Base-by-base conservation (phyloP, 2,888 invertebrate genomes). In the Poecilus cupreus region DNA sequence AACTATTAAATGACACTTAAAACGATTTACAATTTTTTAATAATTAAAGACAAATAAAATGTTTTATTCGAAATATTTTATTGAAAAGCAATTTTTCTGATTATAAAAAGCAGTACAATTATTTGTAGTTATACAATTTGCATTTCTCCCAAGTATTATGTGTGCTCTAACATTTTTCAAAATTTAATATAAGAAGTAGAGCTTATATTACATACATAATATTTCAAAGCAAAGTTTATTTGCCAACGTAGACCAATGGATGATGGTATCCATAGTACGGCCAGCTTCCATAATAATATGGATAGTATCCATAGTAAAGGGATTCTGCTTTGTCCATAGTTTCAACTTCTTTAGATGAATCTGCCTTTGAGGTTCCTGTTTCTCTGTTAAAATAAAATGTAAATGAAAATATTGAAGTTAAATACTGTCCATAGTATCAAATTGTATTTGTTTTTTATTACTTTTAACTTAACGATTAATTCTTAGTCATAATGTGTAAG, bases 271-370 rank as follows among this genome's bases (percentile, higher is more conserved):
- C 77, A 70, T 82, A 81, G 79, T 83, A 82, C 4, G 83, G 83
- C 64, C 82, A 84, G 4, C 78, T 20, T 16, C 64, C 39, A 37
- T 81, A 75, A 72, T 82, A 83, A 75, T 84, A 83, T 51, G 84
- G 84, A 82, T 82, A 83, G 26, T 81, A 81, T 6, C 79, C 74
- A 16, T 80, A 68, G 70, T 83, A 83, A 18, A 82, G 81, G 64
- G 76, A 82, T 83, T 84, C 84, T 4, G 83, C 82, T 49, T 83
- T 83, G 72, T 84, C 84, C 51, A 84, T 75, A 11, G 82, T 82
- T 74, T 83, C 84, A 18, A 74, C 75, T 60, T 81, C 81, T 32
- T 75, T 75, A 10, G 80, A 57, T 20, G 51, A n/a, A n/a, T 80
- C 70, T 2, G 72, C 20, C 20, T 68, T 68, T 6, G 68, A 18